These are phyloP conservation scores for Lepisosteus oculatus DNA, from an alignment of 2,113 vertebrate genomes.

Conservation along the genomic window DNA sequence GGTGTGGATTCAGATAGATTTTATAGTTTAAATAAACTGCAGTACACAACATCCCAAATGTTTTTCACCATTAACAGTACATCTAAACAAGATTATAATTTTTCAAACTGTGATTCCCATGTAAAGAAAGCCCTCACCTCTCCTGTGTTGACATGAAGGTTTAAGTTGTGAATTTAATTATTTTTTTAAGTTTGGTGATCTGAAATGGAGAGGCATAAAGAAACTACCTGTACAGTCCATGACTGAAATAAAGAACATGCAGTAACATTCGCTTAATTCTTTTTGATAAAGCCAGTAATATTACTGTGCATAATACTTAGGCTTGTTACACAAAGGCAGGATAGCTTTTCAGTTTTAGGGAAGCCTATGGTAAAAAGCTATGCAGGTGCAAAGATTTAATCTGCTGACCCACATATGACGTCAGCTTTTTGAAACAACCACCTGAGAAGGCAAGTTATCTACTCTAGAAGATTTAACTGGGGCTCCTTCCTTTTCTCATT, in stretches of 20 bases:
- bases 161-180: too few species aligned
- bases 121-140: background rate
- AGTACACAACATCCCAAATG: background rate
- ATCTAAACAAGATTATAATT: background rate
- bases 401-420: slow-evolving; percentile 14
- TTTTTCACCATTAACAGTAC: background rate
- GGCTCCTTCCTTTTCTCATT: slow-evolving; percentile 1
- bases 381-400: slow-evolving; percentile 42
- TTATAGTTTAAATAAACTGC: background rate
- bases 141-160: too few species aligned
- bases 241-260: too few species aligned
- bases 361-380: slow-evolving; percentile 38
- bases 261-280: too few species aligned
- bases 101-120: background rate
- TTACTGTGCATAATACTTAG: background rate
- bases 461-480: background rate
- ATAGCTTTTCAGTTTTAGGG: slow-evolving; percentile 32
- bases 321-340: background rate
- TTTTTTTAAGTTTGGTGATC: too few species aligned
- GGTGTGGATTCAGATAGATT: background rate
- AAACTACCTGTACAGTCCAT: too few species aligned
- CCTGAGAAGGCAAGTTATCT: background rate
- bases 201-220: too few species aligned
- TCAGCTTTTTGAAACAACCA: slow-evolving; percentile 16
- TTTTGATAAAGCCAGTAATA: too few species aligned